These are phyloP conservation scores for Paramormyrops hopkinsi DNA, from an alignment of 2,797 vertebrate species.

Conservation along the genomic window DNA sequence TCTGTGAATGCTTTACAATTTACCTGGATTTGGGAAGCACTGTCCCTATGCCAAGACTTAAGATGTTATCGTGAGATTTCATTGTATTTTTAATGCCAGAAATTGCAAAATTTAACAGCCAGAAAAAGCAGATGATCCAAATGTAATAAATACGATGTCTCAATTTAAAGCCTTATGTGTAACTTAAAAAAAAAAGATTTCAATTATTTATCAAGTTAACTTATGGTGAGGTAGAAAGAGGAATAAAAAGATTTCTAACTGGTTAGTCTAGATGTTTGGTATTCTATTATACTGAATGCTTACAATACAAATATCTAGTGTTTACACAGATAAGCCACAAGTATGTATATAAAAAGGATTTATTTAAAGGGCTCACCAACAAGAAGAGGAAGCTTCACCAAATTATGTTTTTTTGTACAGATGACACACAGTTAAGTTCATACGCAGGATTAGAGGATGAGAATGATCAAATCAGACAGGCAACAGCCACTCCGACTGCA, in stretches of 20 bases:
- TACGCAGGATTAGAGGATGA: not conserved
- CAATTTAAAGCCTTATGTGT: not conserved
- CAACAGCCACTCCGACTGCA: not conserved
- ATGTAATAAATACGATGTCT: not conserved
- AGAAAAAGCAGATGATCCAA: not conserved
- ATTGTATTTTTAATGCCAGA: not conserved
- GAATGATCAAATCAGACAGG: not conserved
- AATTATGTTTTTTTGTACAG: not conserved
- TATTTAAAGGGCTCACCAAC: constrained; percentile 36
- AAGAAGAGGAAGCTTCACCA: not conserved
- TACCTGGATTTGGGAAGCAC: not conserved
- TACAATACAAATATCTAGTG: not conserved
- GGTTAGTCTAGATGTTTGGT: not conserved
- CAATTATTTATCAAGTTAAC: too few species aligned
- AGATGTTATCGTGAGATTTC: not conserved
- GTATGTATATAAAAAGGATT: constrained; percentile 55
- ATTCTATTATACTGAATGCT: not conserved
- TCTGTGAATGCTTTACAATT: not conserved
- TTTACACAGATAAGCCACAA: constrained; percentile 1
- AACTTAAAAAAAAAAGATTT: not conserved
- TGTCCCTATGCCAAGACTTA: not conserved
- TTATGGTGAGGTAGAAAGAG: not conserved
- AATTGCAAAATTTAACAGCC: not conserved
- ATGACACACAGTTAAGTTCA: not conserved
- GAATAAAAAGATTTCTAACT: not conserved